Evolutionary conservation across 2,888 invertebrate species (phyloP).

Genomic region (Drosophila acutilabella): DNA sequence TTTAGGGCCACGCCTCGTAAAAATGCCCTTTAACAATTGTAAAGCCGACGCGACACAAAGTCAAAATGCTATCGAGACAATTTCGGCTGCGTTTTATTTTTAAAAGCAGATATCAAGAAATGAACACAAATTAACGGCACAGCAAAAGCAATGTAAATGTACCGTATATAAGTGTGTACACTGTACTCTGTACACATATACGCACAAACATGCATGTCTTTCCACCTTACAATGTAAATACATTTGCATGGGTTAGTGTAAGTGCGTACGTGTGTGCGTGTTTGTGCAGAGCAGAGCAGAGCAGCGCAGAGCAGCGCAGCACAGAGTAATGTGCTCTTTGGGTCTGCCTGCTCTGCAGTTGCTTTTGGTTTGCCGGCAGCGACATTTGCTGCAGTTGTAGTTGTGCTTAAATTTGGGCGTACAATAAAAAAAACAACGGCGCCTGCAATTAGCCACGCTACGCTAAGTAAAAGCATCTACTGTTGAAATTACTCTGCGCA

Average conservation of each 20-base stretch:
- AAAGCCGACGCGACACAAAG: not conserved
- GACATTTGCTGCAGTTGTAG: slow-evolving; percentile 29
- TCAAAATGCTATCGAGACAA: slow-evolving; percentile 2
- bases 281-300: slow-evolving; percentile 11
- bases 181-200: not conserved
- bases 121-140: slow-evolving; percentile 28
- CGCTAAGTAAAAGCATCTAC: slow-evolving; percentile 55
- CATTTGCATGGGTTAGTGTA: slow-evolving; percentile 5
- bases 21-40: slow-evolving; percentile 9
- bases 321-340: slow-evolving; percentile 1
- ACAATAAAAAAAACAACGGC: slow-evolving; percentile 8
- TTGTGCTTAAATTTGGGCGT: slow-evolving; percentile 3
- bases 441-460: slow-evolving; percentile 60
- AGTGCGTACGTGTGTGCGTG: not conserved
- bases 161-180: slow-evolving; percentile 2
- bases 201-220: not conserved
- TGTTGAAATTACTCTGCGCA: slow-evolving; percentile 37
- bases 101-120: slow-evolving; percentile 40
- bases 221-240: not conserved
- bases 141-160: slow-evolving; percentile 24
- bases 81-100: slow-evolving; percentile 45
- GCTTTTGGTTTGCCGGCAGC: slow-evolving; percentile 32
- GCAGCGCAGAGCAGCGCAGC: slow-evolving; percentile 5
- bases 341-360: slow-evolving; percentile 13
- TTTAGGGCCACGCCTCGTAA: slow-evolving; percentile 31